Evolutionary conservation across 1,140 invertebrate species (phyloP).

Genomic region (Hetaerina americana): DNA sequence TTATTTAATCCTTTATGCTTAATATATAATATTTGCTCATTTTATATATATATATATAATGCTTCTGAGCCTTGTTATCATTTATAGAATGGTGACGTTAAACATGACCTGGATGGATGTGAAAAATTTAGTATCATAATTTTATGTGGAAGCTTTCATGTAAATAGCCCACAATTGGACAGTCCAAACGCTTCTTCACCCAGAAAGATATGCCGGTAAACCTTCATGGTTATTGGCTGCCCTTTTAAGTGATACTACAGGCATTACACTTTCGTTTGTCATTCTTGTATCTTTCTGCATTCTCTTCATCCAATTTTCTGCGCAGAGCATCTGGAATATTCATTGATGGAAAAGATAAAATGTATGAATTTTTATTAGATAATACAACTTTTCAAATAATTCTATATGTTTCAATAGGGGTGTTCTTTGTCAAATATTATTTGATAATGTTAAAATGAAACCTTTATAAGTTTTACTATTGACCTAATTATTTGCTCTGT

Average conservation of each 20-base stretch:
- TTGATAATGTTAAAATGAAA: too few species aligned
- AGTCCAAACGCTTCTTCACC: background rate
- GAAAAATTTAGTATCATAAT: slow-evolving; percentile 27
- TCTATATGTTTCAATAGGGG: background rate
- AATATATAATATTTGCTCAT: background rate
- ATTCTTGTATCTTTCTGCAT: slow-evolving; percentile 27
- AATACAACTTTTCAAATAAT: background rate
- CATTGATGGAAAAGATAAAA: background rate
- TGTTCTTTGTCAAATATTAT: background rate
- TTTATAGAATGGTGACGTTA: background rate
- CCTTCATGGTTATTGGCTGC: slow-evolving; percentile 7
- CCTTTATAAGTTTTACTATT: too few species aligned
- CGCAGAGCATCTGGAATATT: slow-evolving; percentile 29
- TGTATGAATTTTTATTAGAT: slow-evolving; percentile 6
- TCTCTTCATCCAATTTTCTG: slow-evolving; percentile 32
- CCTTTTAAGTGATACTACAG: slow-evolving; percentile 27
- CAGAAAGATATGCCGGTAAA: background rate
- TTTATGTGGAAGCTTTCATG: slow-evolving; percentile 20
- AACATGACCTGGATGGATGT: slow-evolving; percentile 12
- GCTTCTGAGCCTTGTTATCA: too few species aligned
- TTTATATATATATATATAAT: background rate
- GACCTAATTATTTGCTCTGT: too few species aligned
- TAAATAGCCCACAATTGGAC: background rate
- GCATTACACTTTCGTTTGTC: slow-evolving; percentile 25
- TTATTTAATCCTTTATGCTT: background rate